phyloP scores from a whole-genome alignment of 2,113 vertebrate genomes.

The Anoplopoma fimbria region DNA sequence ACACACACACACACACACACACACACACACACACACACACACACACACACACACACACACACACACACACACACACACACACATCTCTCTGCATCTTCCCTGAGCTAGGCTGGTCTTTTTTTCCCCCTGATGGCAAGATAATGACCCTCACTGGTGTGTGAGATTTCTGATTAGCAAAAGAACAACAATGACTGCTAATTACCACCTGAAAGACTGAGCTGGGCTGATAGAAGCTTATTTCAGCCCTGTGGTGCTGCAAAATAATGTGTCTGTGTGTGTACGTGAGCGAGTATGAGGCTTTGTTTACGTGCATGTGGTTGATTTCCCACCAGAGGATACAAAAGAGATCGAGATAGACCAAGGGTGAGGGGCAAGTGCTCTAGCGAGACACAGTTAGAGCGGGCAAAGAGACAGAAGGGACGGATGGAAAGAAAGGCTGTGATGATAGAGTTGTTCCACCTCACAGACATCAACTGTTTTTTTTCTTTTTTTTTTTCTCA shows the following conservation, averaged over 20 bases:
- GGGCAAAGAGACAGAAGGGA: conserved; percentile 30
- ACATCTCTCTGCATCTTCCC: conserved; percentile 29
- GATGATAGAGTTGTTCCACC: conserved; percentile 54
- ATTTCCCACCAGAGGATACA: conserved; percentile 68
- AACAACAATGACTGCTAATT: conserved; percentile 83
- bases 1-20: conserved; percentile 14
- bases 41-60: conserved; percentile 16
- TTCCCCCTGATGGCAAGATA: conserved; percentile 73
- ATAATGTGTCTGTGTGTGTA: conserved; percentile 15
- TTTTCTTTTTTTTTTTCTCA: not conserved
- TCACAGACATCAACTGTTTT: not conserved
- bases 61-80: conserved; percentile 22
- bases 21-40: conserved; percentile 20
- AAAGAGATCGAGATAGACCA: conserved; percentile 55
- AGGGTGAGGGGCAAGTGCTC: conserved; percentile 55
- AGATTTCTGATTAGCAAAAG: conserved; percentile 81
- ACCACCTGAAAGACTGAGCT: conserved; percentile 78
- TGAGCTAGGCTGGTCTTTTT: conserved; percentile 53
- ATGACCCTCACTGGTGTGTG: conserved; percentile 74
- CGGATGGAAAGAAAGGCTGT: conserved; percentile 44
- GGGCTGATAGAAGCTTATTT: conserved; percentile 73
- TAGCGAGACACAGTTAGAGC: conserved; percentile 46
- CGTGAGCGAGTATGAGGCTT: conserved; percentile 21
- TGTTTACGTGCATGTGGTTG: conserved; percentile 57
- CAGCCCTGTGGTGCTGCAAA: conserved; percentile 53